phyloP scores from a whole-genome alignment of 2,797 vertebrate genomes.

The Tiaroga cobitis region DNA sequence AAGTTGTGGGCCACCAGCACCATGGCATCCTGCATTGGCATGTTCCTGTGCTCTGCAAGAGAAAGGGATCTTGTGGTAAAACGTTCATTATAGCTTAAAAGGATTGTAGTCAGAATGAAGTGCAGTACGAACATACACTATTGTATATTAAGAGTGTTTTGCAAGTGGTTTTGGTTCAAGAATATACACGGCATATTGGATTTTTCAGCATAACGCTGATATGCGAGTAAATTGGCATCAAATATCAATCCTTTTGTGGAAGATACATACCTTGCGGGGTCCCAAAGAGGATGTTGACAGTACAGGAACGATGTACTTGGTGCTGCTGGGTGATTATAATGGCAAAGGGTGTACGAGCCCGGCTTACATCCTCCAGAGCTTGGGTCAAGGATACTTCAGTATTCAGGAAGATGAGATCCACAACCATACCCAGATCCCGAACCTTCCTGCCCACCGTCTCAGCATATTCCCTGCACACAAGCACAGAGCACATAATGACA shows the following conservation, averaged over 20 bases:
- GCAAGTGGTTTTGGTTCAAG: background rate
- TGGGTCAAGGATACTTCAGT: slow-evolving; percentile 96
- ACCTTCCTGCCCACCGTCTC: slow-evolving; percentile 96
- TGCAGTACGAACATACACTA: background rate
- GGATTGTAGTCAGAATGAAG: background rate
- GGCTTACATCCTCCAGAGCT: slow-evolving; percentile 94
- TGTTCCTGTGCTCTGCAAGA: slow-evolving; percentile 93
- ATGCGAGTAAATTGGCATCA: background rate
- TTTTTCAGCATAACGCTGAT: background rate
- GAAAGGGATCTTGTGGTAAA: background rate
- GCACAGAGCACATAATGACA: background rate
- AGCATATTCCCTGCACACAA: slow-evolving; percentile 86
- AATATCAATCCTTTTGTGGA: background rate
- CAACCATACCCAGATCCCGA: slow-evolving; percentile 95
- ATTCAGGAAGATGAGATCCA: slow-evolving; percentile 99
- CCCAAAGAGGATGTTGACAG: slow-evolving; percentile 97
- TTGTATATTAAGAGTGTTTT: background rate
- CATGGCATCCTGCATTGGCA: slow-evolving; percentile 98
- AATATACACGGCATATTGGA: background rate
- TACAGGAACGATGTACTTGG: slow-evolving; percentile 96
- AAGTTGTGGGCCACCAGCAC: slow-evolving; percentile 94
- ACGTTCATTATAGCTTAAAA: background rate
- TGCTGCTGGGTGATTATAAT: slow-evolving; percentile 98
- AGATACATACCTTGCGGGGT: slow-evolving; percentile 90
- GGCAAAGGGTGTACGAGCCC: slow-evolving; percentile 95